phyloP scores from a whole-genome alignment of 2,888 invertebrate species.

The Thereva nobilitata region DNA sequence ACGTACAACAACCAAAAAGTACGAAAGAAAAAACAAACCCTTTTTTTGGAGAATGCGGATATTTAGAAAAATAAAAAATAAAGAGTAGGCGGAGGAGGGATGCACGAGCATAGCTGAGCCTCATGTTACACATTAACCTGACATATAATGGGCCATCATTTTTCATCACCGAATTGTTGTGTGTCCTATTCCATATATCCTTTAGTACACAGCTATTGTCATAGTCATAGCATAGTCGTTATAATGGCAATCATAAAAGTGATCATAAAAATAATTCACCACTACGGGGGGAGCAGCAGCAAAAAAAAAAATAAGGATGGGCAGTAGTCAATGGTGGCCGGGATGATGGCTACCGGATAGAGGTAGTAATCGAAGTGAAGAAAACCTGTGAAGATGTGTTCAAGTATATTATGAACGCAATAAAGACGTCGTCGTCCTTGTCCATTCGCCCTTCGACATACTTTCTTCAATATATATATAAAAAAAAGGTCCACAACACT shows the following conservation, averaged over 20 bases:
- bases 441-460: conserved; percentile 2
- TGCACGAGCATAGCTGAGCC: background rate
- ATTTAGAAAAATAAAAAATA: conserved; percentile 5
- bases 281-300: conserved; percentile 14
- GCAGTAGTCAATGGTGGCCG: conserved; percentile 6
- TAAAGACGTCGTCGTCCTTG: conserved; percentile 18
- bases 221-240: conserved; percentile 28
- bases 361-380: too few relatives aligned
- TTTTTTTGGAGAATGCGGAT: background rate
- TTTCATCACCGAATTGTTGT: conserved; percentile 32
- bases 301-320: conserved; percentile 18
- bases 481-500: conserved; percentile 4
- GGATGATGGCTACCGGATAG: too few relatives aligned
- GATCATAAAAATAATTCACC: conserved; percentile 35
- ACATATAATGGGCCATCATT: conserved; percentile 33
- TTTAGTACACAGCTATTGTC: conserved; percentile 23
- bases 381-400: too few relatives aligned
- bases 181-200: background rate
- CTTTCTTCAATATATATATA: background rate
- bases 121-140: conserved; percentile 33
- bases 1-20: too few relatives aligned
- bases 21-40: background rate
- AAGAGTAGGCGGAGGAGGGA: too few relatives aligned
- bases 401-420: conserved; percentile 7
- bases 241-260: conserved; percentile 35